Evolutionary conservation across 2,888 invertebrate species (phyloP), one percentile per base, ranked within the genome.

Genomic region (Phoronis australis): DNA sequence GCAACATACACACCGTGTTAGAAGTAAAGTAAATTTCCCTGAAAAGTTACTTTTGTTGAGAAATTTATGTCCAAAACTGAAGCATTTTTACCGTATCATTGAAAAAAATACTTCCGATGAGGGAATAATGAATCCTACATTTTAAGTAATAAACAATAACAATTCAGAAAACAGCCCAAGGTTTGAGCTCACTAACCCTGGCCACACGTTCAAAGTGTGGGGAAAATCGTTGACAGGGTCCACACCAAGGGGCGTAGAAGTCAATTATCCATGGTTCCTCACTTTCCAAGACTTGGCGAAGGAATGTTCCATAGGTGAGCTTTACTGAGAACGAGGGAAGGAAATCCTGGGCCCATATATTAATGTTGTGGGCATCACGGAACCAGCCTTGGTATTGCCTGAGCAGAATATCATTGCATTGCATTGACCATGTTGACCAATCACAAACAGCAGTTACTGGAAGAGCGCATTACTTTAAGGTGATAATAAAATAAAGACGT

Each of bases 201-300:
- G 86, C 84, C 42, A 84, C 80, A 57, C 80, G 78, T 57, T 83
- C 82, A 75, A 84, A 87, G 56, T 84, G 83, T 2, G 87, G 85
- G 52, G 84, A 84, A 70, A 87, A 84, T 54, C 79, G 78, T 55
- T 82, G 80, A 64, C 86, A 87, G 60, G 76, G 80, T 0, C 78
- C 78, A 60, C 80, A 81, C 76, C 76, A 76, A 2, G 75, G 74
- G 4, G 75, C 69, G 55, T 65, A 76, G 57, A 73, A 76, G 48
- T 76, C 75, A 24, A 76, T 53, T 18, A 76, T 48, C 85, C 82
- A 82, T 0, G 81, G 79, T 68, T 79, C 77, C 25, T 71, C 64
- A 47, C 81, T 79, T 1, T 74, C 68, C 18, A 84, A 64, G 15
- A 85, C 79, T 46, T 79, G 64, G 4, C 66, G 47, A 47, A 82